Evolutionary conservation across 1,140 invertebrate genomes (phyloP), one percentile per base, ranked within the genome.

Genomic region (Trachelipus rathkii): DNA sequence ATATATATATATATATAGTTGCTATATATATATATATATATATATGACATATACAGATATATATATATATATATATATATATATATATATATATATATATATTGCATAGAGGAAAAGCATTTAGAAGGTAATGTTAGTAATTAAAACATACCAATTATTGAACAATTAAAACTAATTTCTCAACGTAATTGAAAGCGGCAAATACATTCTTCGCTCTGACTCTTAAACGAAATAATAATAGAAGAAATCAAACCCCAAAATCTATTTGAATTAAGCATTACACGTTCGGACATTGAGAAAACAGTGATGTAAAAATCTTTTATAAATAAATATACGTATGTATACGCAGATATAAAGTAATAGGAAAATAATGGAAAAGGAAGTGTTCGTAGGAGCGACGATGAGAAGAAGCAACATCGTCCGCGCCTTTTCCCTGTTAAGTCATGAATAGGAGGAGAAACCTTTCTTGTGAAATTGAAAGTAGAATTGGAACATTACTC

Each of bases 401-500:
- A 13, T 8, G 50, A 50, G 15, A 9, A 50, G 46, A 19, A 60
- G 50, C 50, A 15, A 60, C 50, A 13, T 15, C 50, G 50, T 1
- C 50, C 50, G 33, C 33, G 33, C 33, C 33, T 33, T 60, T 60
- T 60, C 19, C 50, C 19, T 19, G 50, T 13, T 60, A n/a, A 13
- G 11, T 19, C 50, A 8, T 60, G 50, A 60, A 60, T 60, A 60
- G 50, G 50, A 60, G 50, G 50, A 60, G 50, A 60, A 60, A 60
- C 50, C 50, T 60, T 60, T 60, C 50, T 60, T 60, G 50, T 60
- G 50, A 60, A 60, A 60, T 60, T 60, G 50, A 60, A 60, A 60
- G 50, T 60, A 60, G 50, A 60, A 60, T 60, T 60, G 50, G 50
- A 60, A 60, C 50, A 60, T 60, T 60, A 15, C 50, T 60, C 50